Evolutionary conservation across 1,140 invertebrate genomes (phyloP).

Genomic region (Dendrolimus kikuchii): DNA sequence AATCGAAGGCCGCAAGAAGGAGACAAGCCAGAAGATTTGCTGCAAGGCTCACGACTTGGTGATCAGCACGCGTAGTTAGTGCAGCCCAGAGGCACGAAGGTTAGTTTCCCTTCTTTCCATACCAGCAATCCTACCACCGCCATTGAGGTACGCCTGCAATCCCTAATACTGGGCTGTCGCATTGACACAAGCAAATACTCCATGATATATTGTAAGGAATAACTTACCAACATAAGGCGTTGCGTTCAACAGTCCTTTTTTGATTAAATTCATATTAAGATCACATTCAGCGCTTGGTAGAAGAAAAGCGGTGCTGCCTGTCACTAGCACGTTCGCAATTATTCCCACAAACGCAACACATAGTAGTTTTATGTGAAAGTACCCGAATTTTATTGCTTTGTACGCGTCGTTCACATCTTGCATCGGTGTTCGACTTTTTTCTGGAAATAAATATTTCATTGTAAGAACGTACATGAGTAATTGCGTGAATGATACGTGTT

Average conservation of each 20-base stretch:
- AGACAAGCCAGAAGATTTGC: too few relatives aligned
- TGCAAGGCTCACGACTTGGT: too few relatives aligned
- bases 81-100: too few relatives aligned
- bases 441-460: constrained; percentile 5
- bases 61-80: too few relatives aligned
- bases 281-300: constrained; percentile 80
- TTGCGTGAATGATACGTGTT: too few relatives aligned
- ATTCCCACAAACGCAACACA: constrained; percentile 72
- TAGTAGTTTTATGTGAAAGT: constrained; percentile 76
- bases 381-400: constrained; percentile 67
- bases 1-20: too few relatives aligned
- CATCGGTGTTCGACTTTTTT: constrained; percentile 26
- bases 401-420: constrained; percentile 42
- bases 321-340: constrained; percentile 74
- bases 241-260: constrained; percentile 79
- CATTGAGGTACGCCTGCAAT: too few relatives aligned
- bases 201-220: neutral
- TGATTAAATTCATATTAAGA: constrained; percentile 72
- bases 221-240: constrained; percentile 75
- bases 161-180: too few relatives aligned
- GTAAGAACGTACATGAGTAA: neutral
- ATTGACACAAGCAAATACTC: too few relatives aligned
- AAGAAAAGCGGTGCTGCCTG: constrained; percentile 76
- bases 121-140: too few relatives aligned
- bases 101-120: too few relatives aligned